Evolutionary conservation across 2,888 invertebrate species (phyloP), one percentile per base, ranked within the genome.

Genomic region (Sacculina carcini): DNA sequence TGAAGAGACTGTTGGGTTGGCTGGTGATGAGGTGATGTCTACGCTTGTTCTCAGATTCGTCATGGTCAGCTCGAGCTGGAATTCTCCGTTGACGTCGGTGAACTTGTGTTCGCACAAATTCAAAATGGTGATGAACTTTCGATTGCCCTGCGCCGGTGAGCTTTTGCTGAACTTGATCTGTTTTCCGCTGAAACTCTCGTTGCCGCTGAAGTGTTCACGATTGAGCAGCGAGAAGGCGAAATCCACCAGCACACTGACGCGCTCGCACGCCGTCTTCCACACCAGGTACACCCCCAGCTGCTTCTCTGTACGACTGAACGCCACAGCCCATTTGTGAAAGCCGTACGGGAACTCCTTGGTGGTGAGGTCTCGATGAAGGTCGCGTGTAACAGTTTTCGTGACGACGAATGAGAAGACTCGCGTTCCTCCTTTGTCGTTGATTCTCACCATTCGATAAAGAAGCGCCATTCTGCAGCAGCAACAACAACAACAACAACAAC

Each of bases 391-490:
- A 53, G 77, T 78, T 60, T 76, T 74, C 55, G 82, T 82, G 59
- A 83, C 76, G 61, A 80, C 76, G 67, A 83, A 83, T 54, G 81
- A 81, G 69, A 82, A 83, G 60, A 82, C 77, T 67, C 80, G 79
- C 58, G 80, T 79, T 70, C 80, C 77, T 66, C 76, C 76, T 64
- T 79, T 75, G 71, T 82, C 82, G 62, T 79, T 77, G 58, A 81
- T 73, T 69, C 78, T 78, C 66, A 79, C 78, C 67, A 81, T 79
- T 64, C 82, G 76, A 69, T 79, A 78, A 65, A 79, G 72, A 65
- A 79, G 71, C 66, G 79, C 79, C 79, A 79, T 79, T n/a, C n/a
- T n/a, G n/a, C n/a, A n/a, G n/a, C n/a, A n/a, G n/a, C n/a, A n/a
- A n/a, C n/a, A n/a, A n/a, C n/a, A n/a, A n/a, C n/a, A n/a, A n/a